These are phyloP conservation scores for Brachionus asplanchnoidis DNA, from an alignment of 1,140 invertebrate species.

Conservation along the genomic window DNA sequence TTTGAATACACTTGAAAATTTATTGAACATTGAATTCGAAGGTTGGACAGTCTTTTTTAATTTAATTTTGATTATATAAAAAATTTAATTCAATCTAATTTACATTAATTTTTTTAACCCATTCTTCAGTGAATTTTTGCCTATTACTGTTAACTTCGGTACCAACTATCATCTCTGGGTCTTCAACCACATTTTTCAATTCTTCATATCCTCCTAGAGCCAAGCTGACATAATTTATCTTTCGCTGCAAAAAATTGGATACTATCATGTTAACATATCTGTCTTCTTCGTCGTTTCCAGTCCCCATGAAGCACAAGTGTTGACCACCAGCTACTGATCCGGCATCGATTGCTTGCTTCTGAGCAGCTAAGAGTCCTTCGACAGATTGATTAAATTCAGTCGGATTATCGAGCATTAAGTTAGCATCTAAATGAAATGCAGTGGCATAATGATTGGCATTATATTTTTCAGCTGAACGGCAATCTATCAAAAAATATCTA, in stretches of 20 bases:
- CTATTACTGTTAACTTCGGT: background rate
- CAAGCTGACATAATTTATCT: conserved; percentile 84
- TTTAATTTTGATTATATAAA: conserved; percentile 45
- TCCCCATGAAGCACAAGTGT: conserved; percentile 93
- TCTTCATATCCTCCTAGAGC: conserved; percentile 80
- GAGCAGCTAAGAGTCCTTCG: conserved; percentile 80
- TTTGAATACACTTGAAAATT: conserved; percentile 66
- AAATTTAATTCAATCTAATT: conserved; percentile 67
- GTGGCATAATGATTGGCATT: conserved; percentile 91
- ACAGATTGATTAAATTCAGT: conserved; percentile 87
- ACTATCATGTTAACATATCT: conserved; percentile 97
- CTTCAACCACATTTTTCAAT: conserved; percentile 1
- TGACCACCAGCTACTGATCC: conserved; percentile 84
- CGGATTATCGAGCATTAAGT: conserved; percentile 91
- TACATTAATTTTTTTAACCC: conserved; percentile 73
- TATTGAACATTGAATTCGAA: conserved; percentile 51
- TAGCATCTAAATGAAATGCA: conserved; percentile 94
- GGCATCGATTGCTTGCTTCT: conserved; percentile 78
- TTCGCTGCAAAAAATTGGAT: conserved; percentile 88
- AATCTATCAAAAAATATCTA: conserved; percentile 92
- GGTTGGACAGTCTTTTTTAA: conserved; percentile 40
- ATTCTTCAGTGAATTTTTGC: conserved; percentile 56
- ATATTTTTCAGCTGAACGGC: conserved; percentile 89
- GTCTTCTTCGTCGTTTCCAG: conserved; percentile 86
- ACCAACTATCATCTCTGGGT: conserved; percentile 42